phyloP scores from a whole-genome alignment of 2,888 invertebrate genomes.

The Subacronicta megacephala region DNA sequence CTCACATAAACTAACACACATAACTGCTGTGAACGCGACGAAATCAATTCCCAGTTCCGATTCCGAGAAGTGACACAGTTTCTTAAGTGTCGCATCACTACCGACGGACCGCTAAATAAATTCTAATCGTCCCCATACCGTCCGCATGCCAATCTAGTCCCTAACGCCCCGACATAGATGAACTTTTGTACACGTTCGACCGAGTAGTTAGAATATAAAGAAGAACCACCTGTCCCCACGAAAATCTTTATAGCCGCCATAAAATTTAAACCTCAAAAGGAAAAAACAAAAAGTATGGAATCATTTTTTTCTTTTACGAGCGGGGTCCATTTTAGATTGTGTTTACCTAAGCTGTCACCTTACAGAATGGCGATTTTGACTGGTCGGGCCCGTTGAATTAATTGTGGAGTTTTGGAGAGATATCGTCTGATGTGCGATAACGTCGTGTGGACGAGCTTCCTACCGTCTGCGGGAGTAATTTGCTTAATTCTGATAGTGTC shows the following conservation, averaged over 20 bases:
- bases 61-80: conserved; percentile 89
- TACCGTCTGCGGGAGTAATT: conserved; percentile 77
- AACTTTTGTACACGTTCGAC: conserved; percentile 70
- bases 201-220: conserved; percentile 86
- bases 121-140: conserved; percentile 76
- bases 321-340: conserved; percentile 85
- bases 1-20: conserved; percentile 83
- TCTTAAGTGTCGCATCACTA: conserved; percentile 89
- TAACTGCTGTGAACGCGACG: conserved; percentile 87
- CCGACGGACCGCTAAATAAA: conserved; percentile 87
- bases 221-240: conserved; percentile 89
- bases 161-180: conserved; percentile 75
- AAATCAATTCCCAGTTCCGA: conserved; percentile 88
- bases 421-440: conserved; percentile 85
- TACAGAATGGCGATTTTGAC: conserved; percentile 88
- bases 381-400: conserved; percentile 83
- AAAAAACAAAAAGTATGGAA: conserved; percentile 83
- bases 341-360: conserved; percentile 89
- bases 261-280: conserved; percentile 88
- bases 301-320: conserved; percentile 80
- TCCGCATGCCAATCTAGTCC: conserved; percentile 81
- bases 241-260: conserved; percentile 88
- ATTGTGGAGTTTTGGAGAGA: conserved; percentile 85
- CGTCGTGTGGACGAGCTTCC: conserved; percentile 70
- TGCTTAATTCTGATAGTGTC: conserved; percentile 79